Evolutionary conservation across 2,797 vertebrate genomes (phyloP).

Genomic region (Myiothlypis coronata): DNA sequence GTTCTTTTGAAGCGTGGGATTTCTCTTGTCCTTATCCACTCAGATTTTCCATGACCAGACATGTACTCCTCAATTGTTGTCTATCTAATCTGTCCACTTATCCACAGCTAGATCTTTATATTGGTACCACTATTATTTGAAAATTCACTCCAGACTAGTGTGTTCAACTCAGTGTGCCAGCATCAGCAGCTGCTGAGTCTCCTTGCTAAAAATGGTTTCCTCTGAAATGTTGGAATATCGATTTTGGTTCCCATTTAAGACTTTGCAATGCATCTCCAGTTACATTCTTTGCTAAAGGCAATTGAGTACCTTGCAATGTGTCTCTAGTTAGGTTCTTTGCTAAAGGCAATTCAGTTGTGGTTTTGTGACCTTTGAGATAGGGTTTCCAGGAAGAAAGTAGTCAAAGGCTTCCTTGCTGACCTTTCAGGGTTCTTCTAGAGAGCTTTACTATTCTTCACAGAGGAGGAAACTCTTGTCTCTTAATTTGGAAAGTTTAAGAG

Average conservation of each 20-base stretch:
- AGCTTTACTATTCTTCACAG: neutral
- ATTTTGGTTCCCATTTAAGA: constrained; percentile 49
- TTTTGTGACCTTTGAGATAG: constrained; percentile 65
- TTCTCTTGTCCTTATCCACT: neutral
- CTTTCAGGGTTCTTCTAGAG: constrained; percentile 37
- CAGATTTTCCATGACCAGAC: neutral
- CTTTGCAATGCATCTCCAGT: constrained; percentile 4
- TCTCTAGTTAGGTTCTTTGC: constrained; percentile 39
- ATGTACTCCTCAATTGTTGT: neutral
- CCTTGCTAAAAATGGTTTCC: neutral
- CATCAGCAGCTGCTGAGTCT: neutral
- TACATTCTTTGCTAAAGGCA: constrained; percentile 41
- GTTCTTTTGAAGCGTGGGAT: neutral
- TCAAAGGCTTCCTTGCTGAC: constrained; percentile 52
- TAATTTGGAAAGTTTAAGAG: constrained; percentile 43
- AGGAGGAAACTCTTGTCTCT: constrained; percentile 19
- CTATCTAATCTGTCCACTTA: neutral
- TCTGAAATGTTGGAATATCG: constrained; percentile 35
- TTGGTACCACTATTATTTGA: neutral
- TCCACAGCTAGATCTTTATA: neutral
- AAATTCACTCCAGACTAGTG: neutral
- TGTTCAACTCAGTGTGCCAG: neutral
- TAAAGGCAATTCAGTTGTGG: constrained; percentile 47
- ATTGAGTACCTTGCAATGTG: constrained; percentile 21
- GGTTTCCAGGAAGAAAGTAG: constrained; percentile 46